A percentile compares a stretch with the other conserved stretches of the same genome.
Conservation (phyloP, 1,140 invertebrate genomes). For the Cyphomyrmex costatus region DNA sequence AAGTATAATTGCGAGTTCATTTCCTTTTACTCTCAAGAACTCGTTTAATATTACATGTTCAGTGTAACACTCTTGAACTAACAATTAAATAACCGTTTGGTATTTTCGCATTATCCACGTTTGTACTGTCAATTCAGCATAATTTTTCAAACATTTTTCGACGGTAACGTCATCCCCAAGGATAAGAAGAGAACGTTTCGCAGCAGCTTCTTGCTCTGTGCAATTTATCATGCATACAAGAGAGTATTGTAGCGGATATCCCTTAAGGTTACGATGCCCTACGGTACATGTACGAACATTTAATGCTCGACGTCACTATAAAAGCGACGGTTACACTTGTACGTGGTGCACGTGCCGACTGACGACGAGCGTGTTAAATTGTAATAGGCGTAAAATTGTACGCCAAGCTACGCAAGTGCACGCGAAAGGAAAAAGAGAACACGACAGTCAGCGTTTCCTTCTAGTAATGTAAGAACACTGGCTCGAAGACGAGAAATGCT, state of each 20-base stretch:
- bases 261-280: conserved; percentile 43
- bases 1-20: conserved; percentile 52
- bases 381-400: conserved; percentile 68
- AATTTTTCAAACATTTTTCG: conserved; percentile 9
- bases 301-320: conserved; percentile 54
- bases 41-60: conserved; percentile 31
- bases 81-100: conserved; percentile 26
- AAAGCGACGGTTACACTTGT: conserved; percentile 51
- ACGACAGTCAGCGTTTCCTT: conserved; percentile 47
- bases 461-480: conserved; percentile 26
- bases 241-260: conserved; percentile 38
- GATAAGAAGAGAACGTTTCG: neutral
- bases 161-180: neutral
- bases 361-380: conserved; percentile 60
- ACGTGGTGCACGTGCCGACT: conserved; percentile 40
- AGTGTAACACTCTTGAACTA: neutral
- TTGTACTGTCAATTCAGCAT: neutral
- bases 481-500: conserved; percentile 21
- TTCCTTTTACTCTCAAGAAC: conserved; percentile 31
- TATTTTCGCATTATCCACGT: conserved; percentile 12
- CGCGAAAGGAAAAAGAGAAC: conserved; percentile 12
- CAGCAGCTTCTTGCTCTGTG: neutral
- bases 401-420: conserved; percentile 5
- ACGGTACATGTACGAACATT: conserved; percentile 47
- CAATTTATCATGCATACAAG: conserved; percentile 44